These are phyloP conservation scores for Chromis chromis DNA, from an alignment of 2,797 vertebrate genomes.

Conservation along the genomic window DNA sequence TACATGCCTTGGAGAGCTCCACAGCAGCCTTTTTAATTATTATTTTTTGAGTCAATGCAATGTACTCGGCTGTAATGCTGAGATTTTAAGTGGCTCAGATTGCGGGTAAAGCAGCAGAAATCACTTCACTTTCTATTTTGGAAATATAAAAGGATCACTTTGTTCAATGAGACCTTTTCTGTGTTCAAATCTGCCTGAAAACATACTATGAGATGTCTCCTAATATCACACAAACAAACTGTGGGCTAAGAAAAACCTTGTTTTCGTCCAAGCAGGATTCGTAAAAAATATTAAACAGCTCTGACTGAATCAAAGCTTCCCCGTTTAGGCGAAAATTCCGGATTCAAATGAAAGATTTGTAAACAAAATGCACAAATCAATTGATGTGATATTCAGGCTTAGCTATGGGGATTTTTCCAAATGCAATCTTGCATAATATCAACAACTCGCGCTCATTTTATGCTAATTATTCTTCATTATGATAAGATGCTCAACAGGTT, in stretches of 20 bases:
- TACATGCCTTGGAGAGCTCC: constrained; percentile 11
- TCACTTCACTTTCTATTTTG: not conserved
- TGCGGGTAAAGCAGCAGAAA: not conserved
- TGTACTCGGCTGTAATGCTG: constrained; percentile 13
- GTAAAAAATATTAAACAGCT: constrained; percentile 15
- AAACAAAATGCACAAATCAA: constrained; percentile 57
- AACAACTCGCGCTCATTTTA: constrained; percentile 52
- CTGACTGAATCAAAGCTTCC: constrained; percentile 28
- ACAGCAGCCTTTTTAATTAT: constrained; percentile 13
- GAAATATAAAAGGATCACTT: too few relatives aligned
- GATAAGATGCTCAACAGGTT: constrained; percentile 64
- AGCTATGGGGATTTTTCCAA: constrained; percentile 53
- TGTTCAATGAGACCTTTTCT: not conserved
- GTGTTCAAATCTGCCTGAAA: constrained; percentile 9
- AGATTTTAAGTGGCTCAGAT: constrained; percentile 1
- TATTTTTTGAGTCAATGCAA: constrained; percentile 9
- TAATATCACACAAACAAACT: constrained; percentile 4
- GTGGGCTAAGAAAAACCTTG: not conserved
- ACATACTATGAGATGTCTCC: constrained; percentile 4
- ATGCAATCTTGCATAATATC: constrained; percentile 51
- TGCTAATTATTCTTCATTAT: constrained; percentile 60
- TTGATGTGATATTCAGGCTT: constrained; percentile 31
- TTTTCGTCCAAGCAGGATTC: not conserved
- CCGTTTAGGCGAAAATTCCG: constrained; percentile 5
- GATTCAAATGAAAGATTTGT: constrained; percentile 44